A percentile compares a stretch with the other conserved stretches of the same genome.
Conservation (phyloP, 1,140 invertebrate genomes). For the Caenorhabditis elegans region DNA sequence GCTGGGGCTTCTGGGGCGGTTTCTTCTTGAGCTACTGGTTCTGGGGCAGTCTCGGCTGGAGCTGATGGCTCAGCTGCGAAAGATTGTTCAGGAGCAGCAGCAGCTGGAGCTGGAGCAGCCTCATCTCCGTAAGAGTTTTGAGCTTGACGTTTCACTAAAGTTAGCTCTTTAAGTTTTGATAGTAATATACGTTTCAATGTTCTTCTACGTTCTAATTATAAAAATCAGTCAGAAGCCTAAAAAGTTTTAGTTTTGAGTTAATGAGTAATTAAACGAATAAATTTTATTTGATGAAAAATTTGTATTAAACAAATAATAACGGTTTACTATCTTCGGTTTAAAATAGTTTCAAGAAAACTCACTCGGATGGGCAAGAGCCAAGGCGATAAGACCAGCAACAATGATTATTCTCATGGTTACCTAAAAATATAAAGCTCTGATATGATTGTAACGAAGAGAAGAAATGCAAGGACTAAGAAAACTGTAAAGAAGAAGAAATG, state of each 20-base stretch:
- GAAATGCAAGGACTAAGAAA: not conserved
- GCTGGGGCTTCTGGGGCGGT: slow-evolving; percentile 23
- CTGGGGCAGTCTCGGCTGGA: not conserved
- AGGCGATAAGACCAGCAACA: not conserved
- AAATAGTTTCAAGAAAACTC: no score
- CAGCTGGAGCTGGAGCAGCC: slow-evolving; percentile 10
- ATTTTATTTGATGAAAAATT: no score
- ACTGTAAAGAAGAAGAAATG: not conserved
- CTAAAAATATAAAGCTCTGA: not conserved
- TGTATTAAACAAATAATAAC: no score
- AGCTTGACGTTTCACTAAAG: not conserved
- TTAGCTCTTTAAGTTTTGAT: no score
- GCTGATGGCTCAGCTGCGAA: not conserved
- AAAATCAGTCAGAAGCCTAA: no score
- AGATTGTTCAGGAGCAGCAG: not conserved
- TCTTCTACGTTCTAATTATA: no score
- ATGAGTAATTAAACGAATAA: no score
- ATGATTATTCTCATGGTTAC: slow-evolving; percentile 28
- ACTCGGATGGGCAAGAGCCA: slow-evolving; percentile 3
- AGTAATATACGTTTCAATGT: no score
- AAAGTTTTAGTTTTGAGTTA: no score
- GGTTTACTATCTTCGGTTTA: no score
- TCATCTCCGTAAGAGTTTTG: slow-evolving; percentile 44
- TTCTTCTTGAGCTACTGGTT: slow-evolving; percentile 19
- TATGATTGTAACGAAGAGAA: not conserved